Evolutionary conservation across 2,888 invertebrate species (phyloP), one percentile per base, ranked within the genome.

Genomic region (Metalampra italica): DNA sequence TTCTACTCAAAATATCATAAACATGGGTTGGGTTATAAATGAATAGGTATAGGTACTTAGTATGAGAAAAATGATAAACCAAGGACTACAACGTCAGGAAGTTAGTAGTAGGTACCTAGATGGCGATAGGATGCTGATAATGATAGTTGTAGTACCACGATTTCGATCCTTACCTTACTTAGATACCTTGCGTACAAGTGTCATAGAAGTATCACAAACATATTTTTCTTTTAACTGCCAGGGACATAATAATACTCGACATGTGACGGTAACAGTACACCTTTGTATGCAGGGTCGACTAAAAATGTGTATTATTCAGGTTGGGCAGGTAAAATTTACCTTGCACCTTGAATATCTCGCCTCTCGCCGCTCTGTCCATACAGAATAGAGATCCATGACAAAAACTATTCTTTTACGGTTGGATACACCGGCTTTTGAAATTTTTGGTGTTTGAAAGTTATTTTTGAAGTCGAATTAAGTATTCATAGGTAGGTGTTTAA

Each of bases 261-360:
- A 58, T 61, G 64, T 76, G 67, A 68, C 77, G 48, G 74, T 72
- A 75, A 70, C 59, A 60, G 62, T 64, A 72, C 57, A 72, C 71
- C 65, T n/a, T 36, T 57, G 58, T 59, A 58, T 64, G 56, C 59
- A 56, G 46, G 43, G 22, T 48, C 42, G 43, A 55, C 55, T 57
- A 71, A 75, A 81, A 69, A 46, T 54, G 60, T 53, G 71, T 66
- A 76, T 80, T 82, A 79, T 80, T 72, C 67, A 67, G 64, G 59
- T 47, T 58, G 66, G 53, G 67, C 85, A 85, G 86, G 85, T 86
- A 85, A 78, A 78, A 63, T 75, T 64, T 73, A 78, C 73, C 72
- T 70, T 75, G 60, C 64, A 57, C 65, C 68, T 72, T 70, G 64
- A 67, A 68, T 68, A 62, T 65, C 62, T 59, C 57, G 48, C 54